phyloP scores from a whole-genome alignment of 2,888 invertebrate genomes.

The Rosalia funebris region DNA sequence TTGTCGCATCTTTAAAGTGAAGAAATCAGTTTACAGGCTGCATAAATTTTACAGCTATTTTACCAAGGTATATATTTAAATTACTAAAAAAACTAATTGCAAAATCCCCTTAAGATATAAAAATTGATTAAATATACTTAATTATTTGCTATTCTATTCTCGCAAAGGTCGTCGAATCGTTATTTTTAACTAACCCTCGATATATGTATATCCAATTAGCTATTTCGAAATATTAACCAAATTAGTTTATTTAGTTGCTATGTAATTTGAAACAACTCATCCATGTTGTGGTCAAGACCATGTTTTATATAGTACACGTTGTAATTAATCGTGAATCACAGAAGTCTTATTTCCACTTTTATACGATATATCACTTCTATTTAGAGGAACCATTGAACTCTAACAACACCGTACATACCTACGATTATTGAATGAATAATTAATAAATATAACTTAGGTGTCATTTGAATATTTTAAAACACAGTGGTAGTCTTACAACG shows the following conservation, averaged over 20 bases:
- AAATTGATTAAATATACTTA: too few relatives aligned
- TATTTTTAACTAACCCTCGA: too few relatives aligned
- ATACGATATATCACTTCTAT: neutral
- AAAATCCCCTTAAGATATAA: too few relatives aligned
- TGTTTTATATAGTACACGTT: neutral
- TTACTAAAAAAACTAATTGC: too few relatives aligned
- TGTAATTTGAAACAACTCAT: neutral
- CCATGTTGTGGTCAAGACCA: conserved; percentile 13
- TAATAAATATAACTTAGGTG: neutral
- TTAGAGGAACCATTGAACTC: conserved; percentile 13
- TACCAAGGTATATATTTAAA: too few relatives aligned
- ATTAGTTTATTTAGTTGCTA: conserved; percentile 4
- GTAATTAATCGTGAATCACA: neutral
- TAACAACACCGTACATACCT: conserved; percentile 4
- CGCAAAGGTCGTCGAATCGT: too few relatives aligned
- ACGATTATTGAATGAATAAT: neutral
- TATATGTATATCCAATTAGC: conserved; percentile 1
- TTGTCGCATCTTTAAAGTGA: too few relatives aligned
- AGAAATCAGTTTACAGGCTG: too few relatives aligned
- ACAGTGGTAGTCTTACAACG: too few relatives aligned
- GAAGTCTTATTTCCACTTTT: neutral
- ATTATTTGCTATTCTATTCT: too few relatives aligned
- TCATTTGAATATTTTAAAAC: neutral
- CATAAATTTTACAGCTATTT: too few relatives aligned
- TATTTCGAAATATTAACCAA: conserved; percentile 4